Evolutionary conservation across 2,888 invertebrate genomes (phyloP), one percentile per base, ranked within the genome.

Genomic region (Lasioglossum zephyrum): DNA sequence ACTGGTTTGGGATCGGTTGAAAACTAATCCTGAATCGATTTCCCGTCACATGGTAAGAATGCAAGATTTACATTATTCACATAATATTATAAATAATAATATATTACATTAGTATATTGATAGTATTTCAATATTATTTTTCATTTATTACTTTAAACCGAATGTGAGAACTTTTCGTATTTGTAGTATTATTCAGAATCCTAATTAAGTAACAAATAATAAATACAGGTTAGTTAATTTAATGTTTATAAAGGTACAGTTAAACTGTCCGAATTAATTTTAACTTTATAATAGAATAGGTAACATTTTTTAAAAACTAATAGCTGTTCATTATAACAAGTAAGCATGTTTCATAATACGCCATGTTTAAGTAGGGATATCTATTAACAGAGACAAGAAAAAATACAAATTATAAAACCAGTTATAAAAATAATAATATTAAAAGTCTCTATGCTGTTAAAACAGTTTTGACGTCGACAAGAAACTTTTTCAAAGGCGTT

Each of bases 1-100:
- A 26, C 82, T 87, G 31, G 31, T 87, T 60, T 90, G 91, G 91
- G 60, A 82, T 66, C 86, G 88, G 18, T 69, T 90, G 76, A 88
- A 81, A 73, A 87, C 83, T 41, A 72, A 85, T 53, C 83, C 86
- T 22, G 87, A 87, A 73, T 88, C 85, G n/a, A 66, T 89, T 66
- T 85, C 86, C 13, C 79, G 82, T 49, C 77, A 89, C 16, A 79
- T 78, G 81, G 85, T 86, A 70, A 86, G 86, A 9, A 22, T 63
- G 31, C 63, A 31, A 31, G 31, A 31, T 57, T 57, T n/a, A 11
- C n/a, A 4, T 57, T 4, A 57, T 57, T 57, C 22, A 26, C 22
- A 26, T 11, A 60, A 26, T 60, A 26, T 13, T 60, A 60, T 13
- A 26, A 11, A 13, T 13, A 26, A 13, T 26, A 26, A 4, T 13